These are phyloP conservation scores for Antheraea yamamai DNA, from an alignment of 2,888 invertebrate species.

Conservation along the genomic window DNA sequence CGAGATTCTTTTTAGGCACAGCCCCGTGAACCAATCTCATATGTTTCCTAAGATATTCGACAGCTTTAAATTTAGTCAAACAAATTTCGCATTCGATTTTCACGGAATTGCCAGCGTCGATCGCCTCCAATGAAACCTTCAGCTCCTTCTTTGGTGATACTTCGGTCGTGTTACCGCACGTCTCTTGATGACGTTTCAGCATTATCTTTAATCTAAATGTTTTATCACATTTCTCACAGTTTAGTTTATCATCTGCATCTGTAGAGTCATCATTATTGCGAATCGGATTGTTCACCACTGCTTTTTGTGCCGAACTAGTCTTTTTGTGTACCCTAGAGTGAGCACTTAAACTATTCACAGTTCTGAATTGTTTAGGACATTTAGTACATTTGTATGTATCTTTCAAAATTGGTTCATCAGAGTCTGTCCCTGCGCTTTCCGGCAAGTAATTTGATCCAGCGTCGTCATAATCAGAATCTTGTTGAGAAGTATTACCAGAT, in stretches of 20 bases:
- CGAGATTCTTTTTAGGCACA: slow-evolving; percentile 44
- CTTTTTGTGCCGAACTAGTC: slow-evolving; percentile 27
- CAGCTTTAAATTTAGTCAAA: slow-evolving; percentile 59
- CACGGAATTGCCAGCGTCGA: slow-evolving; percentile 43
- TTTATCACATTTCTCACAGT: slow-evolving; percentile 66
- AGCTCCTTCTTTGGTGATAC: slow-evolving; percentile 60
- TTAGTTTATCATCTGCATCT: slow-evolving; percentile 56
- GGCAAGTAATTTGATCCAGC: slow-evolving; percentile 58
- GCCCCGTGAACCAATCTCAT: slow-evolving; percentile 69
- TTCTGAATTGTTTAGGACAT: slow-evolving; percentile 57
- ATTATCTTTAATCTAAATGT: slow-evolving; percentile 76
- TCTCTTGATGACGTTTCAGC: slow-evolving; percentile 68
- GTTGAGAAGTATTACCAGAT: slow-evolving; percentile 38
- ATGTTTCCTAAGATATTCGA: slow-evolving; percentile 67
- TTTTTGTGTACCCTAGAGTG: slow-evolving; percentile 56
- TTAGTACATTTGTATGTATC: slow-evolving; percentile 52
- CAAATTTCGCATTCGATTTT: slow-evolving; percentile 62
- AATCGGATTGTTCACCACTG: slow-evolving; percentile 43
- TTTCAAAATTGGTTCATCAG: slow-evolving; percentile 60
- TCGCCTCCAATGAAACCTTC: slow-evolving; percentile 62
- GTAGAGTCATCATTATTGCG: slow-evolving; percentile 41
- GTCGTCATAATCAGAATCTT: slow-evolving; percentile 70
- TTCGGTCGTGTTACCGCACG: slow-evolving; percentile 48
- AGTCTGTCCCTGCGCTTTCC: slow-evolving; percentile 56
- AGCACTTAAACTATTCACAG: slow-evolving; percentile 41